These are phyloP conservation scores for Volucella inanis DNA, from an alignment of 2,888 invertebrate species.

Conservation along the genomic window DNA sequence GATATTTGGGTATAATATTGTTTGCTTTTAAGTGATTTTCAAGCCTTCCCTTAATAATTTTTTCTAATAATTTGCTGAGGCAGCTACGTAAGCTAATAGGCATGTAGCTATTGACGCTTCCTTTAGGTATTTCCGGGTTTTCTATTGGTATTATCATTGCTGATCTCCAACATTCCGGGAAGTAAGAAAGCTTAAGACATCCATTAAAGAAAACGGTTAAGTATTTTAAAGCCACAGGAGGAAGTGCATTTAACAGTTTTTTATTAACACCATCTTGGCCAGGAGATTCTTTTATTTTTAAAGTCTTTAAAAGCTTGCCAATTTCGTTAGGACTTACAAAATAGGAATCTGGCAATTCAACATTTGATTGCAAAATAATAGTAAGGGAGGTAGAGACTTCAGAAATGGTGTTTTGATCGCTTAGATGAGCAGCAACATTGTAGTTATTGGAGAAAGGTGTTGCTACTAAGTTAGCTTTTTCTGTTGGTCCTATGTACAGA, in stretches of 20 bases:
- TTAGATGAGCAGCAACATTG: too few relatives aligned
- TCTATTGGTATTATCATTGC: constrained; percentile 18
- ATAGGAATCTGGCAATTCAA: too few relatives aligned
- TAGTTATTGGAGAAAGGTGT: too few relatives aligned
- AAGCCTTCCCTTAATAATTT: constrained; percentile 17
- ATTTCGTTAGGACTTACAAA: too few relatives aligned
- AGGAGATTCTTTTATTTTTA: constrained; percentile 7
- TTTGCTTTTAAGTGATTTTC: too few relatives aligned
- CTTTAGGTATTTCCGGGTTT: constrained; percentile 14
- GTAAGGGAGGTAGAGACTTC: too few relatives aligned
- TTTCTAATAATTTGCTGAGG: constrained; percentile 19
- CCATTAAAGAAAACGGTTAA: constrained; percentile 3
- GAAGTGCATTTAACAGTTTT: constrained; percentile 5
- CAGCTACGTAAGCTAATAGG: constrained; percentile 19
- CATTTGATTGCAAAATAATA: too few relatives aligned
- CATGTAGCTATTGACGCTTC: constrained; percentile 7
- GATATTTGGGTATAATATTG: too few relatives aligned
- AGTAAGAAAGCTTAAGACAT: constrained; percentile 17
- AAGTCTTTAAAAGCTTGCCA: not conserved
- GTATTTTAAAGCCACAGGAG: not conserved
- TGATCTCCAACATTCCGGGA: constrained; percentile 19
- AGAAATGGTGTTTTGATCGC: too few relatives aligned
- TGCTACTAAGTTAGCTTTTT: too few relatives aligned
- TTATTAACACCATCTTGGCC: constrained; percentile 21
- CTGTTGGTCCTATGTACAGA: too few relatives aligned